A percentile compares a stretch with the other conserved stretches of the same genome.
Conservation (phyloP, 2,797 vertebrate species). For the Gadopsis bispinosus region DNA sequence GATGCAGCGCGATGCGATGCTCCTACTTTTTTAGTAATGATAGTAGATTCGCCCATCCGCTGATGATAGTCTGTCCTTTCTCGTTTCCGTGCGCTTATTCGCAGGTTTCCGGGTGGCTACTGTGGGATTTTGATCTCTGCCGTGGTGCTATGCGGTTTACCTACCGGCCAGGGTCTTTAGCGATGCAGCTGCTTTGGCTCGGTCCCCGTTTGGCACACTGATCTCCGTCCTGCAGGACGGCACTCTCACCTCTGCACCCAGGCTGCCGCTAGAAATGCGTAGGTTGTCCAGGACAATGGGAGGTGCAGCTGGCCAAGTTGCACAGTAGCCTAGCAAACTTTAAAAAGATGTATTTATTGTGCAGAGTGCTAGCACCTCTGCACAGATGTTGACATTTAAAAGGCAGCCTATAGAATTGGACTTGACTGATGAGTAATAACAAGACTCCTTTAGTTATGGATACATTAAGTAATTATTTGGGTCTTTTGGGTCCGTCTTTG, state of each 20-base stretch:
- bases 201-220: slow-evolving; percentile 32
- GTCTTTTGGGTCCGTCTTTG: neutral
- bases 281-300: slow-evolving; percentile 47
- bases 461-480: neutral
- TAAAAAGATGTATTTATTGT: slow-evolving; percentile 28
- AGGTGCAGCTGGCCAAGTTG: slow-evolving; percentile 54
- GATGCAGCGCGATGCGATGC: neutral
- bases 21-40: slow-evolving; percentile 48
- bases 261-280: slow-evolving; percentile 44
- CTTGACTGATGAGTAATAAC: neutral
- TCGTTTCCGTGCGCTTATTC: slow-evolving; percentile 21
- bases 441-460: neutral
- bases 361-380: neutral
- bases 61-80: slow-evolving; percentile 28
- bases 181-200: slow-evolving; percentile 62
- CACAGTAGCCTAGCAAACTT: slow-evolving; percentile 61
- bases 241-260: slow-evolving; percentile 46
- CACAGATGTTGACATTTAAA: neutral
- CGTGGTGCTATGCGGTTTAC: slow-evolving; percentile 24
- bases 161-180: slow-evolving; percentile 28
- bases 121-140: slow-evolving; percentile 35
- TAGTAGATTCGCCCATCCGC: slow-evolving; percentile 11
- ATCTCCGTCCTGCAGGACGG: slow-evolving; percentile 45
- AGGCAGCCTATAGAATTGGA: neutral
- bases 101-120: slow-evolving; percentile 11